Conservation (phyloP, 2,888 invertebrate genomes). For the Xylota segnis region DNA sequence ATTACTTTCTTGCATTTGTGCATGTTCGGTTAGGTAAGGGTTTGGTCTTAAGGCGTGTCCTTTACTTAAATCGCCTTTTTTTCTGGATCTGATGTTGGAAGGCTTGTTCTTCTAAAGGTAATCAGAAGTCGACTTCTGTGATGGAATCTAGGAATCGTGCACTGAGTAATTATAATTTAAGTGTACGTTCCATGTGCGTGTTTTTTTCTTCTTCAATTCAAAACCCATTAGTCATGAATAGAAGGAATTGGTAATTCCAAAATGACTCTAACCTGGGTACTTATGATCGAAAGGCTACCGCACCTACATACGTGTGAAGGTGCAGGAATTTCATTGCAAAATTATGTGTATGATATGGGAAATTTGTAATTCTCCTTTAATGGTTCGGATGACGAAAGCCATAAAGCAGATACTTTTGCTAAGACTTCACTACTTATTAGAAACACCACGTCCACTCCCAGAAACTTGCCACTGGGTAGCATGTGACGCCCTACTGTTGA, state of each 20-base stretch:
- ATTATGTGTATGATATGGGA: too few relatives aligned
- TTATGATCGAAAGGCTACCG: too few relatives aligned
- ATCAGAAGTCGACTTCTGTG: slow-evolving; percentile 5
- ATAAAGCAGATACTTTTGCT: too few relatives aligned
- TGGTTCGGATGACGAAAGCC: too few relatives aligned
- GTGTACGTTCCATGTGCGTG: neutral
- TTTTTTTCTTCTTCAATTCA: neutral
- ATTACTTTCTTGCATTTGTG: slow-evolving; percentile 38
- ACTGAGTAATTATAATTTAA: neutral
- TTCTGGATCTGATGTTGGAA: slow-evolving; percentile 11
- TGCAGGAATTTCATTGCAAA: too few relatives aligned
- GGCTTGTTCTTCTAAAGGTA: slow-evolving; percentile 1
- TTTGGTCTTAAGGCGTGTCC: slow-evolving; percentile 39
- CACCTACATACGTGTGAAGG: too few relatives aligned
- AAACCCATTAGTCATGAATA: slow-evolving; percentile 16
- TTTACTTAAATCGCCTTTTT: neutral
- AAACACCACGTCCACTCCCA: too few relatives aligned
- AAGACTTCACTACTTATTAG: too few relatives aligned
- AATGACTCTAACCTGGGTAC: neutral
- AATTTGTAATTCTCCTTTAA: too few relatives aligned
- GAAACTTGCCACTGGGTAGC: too few relatives aligned
- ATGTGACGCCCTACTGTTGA: too few relatives aligned
- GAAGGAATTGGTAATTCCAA: too few relatives aligned
- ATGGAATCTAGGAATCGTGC: slow-evolving; percentile 13
- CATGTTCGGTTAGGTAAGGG: slow-evolving; percentile 42